Percentiles rank a stretch among this genome's conserved stretches.
Evolutionary conservation across 2,888 invertebrate genomes (phyloP).

Genomic region (Coremacera marginata): DNA sequence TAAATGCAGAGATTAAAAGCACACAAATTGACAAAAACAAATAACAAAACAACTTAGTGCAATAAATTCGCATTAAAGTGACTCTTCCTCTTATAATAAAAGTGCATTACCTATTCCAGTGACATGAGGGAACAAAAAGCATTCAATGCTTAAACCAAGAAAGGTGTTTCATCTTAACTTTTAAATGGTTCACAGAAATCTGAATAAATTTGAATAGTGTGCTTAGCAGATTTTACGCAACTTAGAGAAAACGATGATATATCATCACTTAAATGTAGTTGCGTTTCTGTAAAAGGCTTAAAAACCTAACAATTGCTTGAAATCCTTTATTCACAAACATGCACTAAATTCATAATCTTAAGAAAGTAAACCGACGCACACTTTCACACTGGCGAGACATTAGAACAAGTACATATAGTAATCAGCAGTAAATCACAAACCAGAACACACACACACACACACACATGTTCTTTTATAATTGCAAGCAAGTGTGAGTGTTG

Average conservation of each 20-base stretch:
- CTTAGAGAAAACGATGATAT: neutral
- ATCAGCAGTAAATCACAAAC: slow-evolving; percentile 59
- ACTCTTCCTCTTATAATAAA: slow-evolving; percentile 30
- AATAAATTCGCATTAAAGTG: slow-evolving; percentile 21
- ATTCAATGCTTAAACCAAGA: neutral
- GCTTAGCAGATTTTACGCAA: too few species aligned
- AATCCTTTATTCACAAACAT: neutral
- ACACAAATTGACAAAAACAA: neutral
- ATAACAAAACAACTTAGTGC: neutral
- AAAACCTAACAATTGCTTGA: neutral
- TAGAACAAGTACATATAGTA: slow-evolving; percentile 54
- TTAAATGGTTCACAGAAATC: too few species aligned
- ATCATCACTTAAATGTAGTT: neutral
- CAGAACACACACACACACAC: neutral
- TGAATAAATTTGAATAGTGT: too few species aligned
- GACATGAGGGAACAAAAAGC: neutral
- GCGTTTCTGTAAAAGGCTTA: neutral
- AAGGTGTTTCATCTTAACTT: neutral
- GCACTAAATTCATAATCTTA: slow-evolving; percentile 1
- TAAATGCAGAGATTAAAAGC: neutral
- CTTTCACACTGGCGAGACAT: slow-evolving; percentile 39
- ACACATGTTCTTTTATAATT: neutral
- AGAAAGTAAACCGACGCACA: neutral
- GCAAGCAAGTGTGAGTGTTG: neutral
- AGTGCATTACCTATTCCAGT: slow-evolving; percentile 19